Evolutionary conservation across 2,888 invertebrate species (phyloP), one percentile per base, ranked within the genome.

Genomic region (Poecilobothrus nobilitatus): DNA sequence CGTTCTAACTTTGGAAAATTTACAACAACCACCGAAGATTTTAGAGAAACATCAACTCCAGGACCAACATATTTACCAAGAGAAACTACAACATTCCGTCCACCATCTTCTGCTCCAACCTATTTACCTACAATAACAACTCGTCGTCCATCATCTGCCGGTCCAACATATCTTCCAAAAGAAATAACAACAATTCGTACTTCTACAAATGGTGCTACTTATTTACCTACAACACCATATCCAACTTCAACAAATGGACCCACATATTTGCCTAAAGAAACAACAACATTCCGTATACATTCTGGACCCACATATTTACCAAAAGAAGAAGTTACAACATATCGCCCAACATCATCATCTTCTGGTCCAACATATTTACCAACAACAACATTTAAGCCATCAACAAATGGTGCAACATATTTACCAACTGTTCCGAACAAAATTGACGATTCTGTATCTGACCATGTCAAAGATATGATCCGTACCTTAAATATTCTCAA

Each of bases 401-500:
- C 69, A 34, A 66, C 69, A 63, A 71, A 27, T 64, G 62, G 65
- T 37, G 64, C 33, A 15, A 62, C 71, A 6, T 75, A 76, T 1
- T 73, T 75, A 63, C 73, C 73, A 7, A 74, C 73, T 53, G 53
- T 68, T 65, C 69, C 69, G 66, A 70, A 27, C 27, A 61, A 44
- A 41, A 63, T 65, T 65, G 76, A 75, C 15, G 76, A 74, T 8
- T 74, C 76, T 0, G 87, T 89, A 68, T 84, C 87, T 68, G 88
- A 90, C 74, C 87, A 91, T 75, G 86, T 90, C 0, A 85, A 89
- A 71, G 87, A 87, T 71, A 87, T 91, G 83, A 81, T 91, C 66
- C 86, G 87, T 71, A 90, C 90, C 64, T 81, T 91, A 20, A 84
- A 84, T 73, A 83, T 88, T 71, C 79, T 91, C 1, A 86, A 86